A percentile compares a stretch with the other conserved stretches of the same genome.
These are phyloP conservation scores for Aleiodes testaceus DNA, from an alignment of 2,888 invertebrate species.

Conservation along the genomic window DNA sequence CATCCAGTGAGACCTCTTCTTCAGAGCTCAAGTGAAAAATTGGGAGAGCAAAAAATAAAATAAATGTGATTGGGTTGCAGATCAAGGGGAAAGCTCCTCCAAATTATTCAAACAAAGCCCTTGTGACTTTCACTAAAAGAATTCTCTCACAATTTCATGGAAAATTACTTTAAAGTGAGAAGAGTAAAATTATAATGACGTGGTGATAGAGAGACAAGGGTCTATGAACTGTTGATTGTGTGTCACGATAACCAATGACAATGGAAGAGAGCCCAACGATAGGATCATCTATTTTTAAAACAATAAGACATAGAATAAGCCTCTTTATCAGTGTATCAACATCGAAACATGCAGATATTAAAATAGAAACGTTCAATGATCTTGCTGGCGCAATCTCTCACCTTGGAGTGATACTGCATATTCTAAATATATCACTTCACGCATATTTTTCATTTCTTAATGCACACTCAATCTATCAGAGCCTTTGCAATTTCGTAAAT, in stretches of 20 bases:
- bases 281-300: background rate
- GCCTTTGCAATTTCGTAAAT: background rate
- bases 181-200: too few relatives aligned
- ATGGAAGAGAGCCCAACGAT: background rate
- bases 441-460: background rate
- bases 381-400: constrained; percentile 34
- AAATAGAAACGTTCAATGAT: constrained; percentile 13
- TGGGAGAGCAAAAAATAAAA: background rate
- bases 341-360: background rate
- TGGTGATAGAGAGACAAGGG: background rate
- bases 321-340: constrained; percentile 7
- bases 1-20: background rate
- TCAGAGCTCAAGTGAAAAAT: background rate
- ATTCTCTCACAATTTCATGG: too few relatives aligned
- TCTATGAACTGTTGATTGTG: background rate
- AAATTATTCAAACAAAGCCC: background rate
- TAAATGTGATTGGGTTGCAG: background rate
- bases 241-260: constrained; percentile 7
- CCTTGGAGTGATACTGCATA: constrained; percentile 28
- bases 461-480: background rate
- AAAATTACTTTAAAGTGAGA: too few relatives aligned
- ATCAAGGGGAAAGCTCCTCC: background rate
- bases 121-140: too few relatives aligned
- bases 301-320: background rate
- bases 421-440: constrained; percentile 4